Evolutionary conservation across 2,797 vertebrate species (phyloP).

Genomic region (Cyclura pinguis): DNA sequence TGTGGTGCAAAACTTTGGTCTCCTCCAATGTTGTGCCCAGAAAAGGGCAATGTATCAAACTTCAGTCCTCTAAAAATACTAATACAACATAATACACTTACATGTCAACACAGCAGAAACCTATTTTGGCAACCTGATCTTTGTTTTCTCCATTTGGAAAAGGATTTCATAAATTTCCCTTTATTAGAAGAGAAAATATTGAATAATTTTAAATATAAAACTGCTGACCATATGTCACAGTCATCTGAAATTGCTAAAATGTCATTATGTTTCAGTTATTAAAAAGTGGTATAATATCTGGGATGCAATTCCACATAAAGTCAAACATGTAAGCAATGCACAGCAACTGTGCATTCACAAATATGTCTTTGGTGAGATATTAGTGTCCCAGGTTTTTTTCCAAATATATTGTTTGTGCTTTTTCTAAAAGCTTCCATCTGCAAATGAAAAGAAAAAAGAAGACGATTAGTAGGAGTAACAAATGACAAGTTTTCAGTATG

Average conservation of each 20-base stretch:
- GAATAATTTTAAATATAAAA: not conserved
- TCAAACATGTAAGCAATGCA: conserved; percentile 43
- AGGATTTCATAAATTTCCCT: not conserved
- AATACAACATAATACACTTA: not conserved
- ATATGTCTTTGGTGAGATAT: not conserved
- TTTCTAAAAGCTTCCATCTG: conserved; percentile 65
- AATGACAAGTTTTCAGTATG: not conserved
- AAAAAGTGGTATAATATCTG: conserved; percentile 47
- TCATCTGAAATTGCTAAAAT: conserved; percentile 6
- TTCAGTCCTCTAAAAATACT: not conserved
- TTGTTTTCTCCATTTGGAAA: conserved; percentile 44
- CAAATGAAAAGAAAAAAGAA: conserved; percentile 60
- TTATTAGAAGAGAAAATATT: conserved; percentile 35
- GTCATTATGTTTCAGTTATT: conserved; percentile 5
- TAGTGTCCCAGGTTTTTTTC: conserved; percentile 52
- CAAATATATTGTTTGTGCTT: conserved; percentile 48
- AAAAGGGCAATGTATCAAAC: conserved; percentile 13
- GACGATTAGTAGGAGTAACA: not conserved
- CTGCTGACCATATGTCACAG: conserved; percentile 22
- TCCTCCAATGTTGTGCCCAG: not conserved
- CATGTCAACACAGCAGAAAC: not conserved
- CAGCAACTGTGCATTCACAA: not conserved
- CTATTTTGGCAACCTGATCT: conserved; percentile 8
- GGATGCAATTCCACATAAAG: conserved; percentile 23
- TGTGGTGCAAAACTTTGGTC: conserved; percentile 36